phyloP scores from a whole-genome alignment of 2,888 invertebrate genomes.

The Eupithecia abbreviata region DNA sequence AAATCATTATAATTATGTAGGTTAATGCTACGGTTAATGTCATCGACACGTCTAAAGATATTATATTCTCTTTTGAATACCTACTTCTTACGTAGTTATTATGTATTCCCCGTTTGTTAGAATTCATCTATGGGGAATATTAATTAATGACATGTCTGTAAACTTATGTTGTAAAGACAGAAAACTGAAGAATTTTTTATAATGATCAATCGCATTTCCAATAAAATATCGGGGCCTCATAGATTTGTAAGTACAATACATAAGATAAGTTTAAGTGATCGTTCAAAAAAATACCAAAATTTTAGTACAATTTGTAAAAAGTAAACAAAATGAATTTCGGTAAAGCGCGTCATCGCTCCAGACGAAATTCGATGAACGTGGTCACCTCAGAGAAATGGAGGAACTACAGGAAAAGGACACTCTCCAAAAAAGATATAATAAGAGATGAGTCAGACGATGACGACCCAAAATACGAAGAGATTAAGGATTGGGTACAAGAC shows the following conservation, averaged over 20 bases:
- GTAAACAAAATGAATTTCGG: conserved; percentile 68
- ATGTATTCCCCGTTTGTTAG: too few relatives aligned
- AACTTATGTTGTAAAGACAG: too few relatives aligned
- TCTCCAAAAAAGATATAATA: conserved; percentile 52
- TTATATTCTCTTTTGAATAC: too few relatives aligned
- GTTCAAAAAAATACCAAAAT: conserved; percentile 53
- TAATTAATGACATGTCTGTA: too few relatives aligned
- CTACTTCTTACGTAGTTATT: too few relatives aligned
- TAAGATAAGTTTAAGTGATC: conserved; percentile 54
- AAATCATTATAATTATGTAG: background rate
- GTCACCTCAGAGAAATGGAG: conserved; percentile 70
- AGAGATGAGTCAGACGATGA: conserved; percentile 66
- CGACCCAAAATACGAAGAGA: conserved; percentile 58
- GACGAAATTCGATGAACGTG: conserved; percentile 62
- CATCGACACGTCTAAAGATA: background rate
- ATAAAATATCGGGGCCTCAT: conserved; percentile 52
- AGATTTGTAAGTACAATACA: conserved; percentile 52
- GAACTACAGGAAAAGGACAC: conserved; percentile 53
- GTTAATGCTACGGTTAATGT: background rate
- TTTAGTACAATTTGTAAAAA: conserved; percentile 47
- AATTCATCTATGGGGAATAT: too few relatives aligned
- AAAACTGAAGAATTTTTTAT: background rate
- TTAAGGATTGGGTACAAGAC: conserved; percentile 71
- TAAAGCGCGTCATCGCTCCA: conserved; percentile 60
- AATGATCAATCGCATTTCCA: background rate